phyloP scores from a whole-genome alignment of 2,797 vertebrate species.

The Rhodeus uyekii region DNA sequence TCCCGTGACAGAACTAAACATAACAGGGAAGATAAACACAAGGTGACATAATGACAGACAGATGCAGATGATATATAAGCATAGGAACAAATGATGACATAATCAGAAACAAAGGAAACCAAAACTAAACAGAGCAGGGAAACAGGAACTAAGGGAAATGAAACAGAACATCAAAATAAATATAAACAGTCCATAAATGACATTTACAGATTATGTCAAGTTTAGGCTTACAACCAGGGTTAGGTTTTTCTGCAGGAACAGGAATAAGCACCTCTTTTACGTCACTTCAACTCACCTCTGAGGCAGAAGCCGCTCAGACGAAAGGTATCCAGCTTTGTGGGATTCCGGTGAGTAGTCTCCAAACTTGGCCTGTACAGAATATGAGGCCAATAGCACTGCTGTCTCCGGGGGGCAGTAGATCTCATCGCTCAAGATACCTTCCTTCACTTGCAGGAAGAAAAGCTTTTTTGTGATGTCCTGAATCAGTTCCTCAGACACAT shows the following conservation, averaged over 20 bases:
- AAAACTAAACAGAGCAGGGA: background rate
- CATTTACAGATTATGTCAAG: background rate
- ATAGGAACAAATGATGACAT: too few species aligned
- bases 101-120: too few species aligned
- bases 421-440: constrained; percentile 85
- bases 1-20: too few species aligned
- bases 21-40: too few species aligned
- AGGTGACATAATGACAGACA: too few species aligned
- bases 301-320: constrained; percentile 85
- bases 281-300: too few species aligned
- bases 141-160: background rate
- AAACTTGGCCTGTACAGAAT: constrained; percentile 92
- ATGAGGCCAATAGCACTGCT: constrained; percentile 93
- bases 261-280: too few species aligned
- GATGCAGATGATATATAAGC: too few species aligned
- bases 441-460: constrained; percentile 95
- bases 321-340: constrained; percentile 85
- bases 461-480: constrained; percentile 95
- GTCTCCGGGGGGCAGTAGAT: constrained; percentile 95
- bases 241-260: too few species aligned
- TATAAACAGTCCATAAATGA: too few species aligned
- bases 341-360: constrained; percentile 82
- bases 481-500: constrained; percentile 92
- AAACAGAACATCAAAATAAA: too few species aligned
- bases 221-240: background rate